Percentiles rank a stretch among this genome's conserved stretches.
phyloP scores from a whole-genome alignment of 35 echinoderm and acorn worm species.

The Heliocidaris erythrogramma region DNA sequence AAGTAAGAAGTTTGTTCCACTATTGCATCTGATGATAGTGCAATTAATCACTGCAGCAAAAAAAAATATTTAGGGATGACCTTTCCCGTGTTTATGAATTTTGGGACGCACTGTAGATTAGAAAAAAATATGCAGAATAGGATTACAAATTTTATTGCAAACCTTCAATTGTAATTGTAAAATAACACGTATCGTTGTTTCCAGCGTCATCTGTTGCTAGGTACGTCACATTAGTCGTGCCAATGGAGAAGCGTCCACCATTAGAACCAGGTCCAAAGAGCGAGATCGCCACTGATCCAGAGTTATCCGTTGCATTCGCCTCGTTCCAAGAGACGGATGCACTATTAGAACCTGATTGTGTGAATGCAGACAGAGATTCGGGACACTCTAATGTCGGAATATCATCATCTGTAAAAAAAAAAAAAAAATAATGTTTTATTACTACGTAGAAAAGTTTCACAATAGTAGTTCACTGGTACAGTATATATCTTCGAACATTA shows the following conservation, averaged over 20 bases:
- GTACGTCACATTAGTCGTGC: neutral
- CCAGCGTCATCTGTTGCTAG: neutral
- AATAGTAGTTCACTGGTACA: no score
- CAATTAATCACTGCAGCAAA: no score
- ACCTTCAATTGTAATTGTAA: neutral
- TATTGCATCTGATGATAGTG: no score
- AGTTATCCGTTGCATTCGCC: constrained; percentile 1
- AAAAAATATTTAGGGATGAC: no score
- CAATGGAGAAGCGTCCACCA: neutral
- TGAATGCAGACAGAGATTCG: neutral
- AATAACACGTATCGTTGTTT: neutral
- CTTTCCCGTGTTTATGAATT: no score
- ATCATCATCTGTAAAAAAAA: neutral
- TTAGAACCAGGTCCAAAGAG: neutral
- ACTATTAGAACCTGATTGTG: neutral
- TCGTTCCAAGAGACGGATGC: neutral
- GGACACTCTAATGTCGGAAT: neutral
- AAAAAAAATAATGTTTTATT: neutral
- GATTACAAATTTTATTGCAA: neutral
- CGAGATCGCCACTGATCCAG: neutral
- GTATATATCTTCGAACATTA: no score
- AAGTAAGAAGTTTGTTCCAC: no score
- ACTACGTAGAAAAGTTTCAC: no score
- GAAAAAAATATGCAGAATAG: no score
- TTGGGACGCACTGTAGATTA: no score